Conservation (phyloP, 2,888 invertebrate genomes). For the Caenorhabditis zanzibari region DNA sequence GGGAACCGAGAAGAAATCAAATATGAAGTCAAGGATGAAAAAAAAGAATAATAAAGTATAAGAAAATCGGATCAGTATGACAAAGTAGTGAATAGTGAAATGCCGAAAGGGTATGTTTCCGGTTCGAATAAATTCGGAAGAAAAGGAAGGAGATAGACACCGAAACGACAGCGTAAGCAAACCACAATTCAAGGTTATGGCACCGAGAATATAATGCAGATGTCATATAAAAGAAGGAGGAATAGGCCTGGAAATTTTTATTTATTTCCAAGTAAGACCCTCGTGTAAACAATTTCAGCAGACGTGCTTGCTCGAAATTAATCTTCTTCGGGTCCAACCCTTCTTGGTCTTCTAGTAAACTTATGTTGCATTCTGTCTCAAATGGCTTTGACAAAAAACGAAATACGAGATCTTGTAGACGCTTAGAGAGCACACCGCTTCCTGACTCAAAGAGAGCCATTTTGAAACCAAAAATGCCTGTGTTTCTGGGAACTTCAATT, state of each 20-base stretch:
- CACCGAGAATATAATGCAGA: constrained; percentile 43
- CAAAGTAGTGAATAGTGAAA: constrained; percentile 19
- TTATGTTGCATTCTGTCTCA: neutral
- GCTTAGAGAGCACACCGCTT: neutral
- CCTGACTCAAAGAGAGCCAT: neutral
- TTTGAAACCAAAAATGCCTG: neutral
- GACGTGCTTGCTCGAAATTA: neutral
- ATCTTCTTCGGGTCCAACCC: constrained; percentile 1
- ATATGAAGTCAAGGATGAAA: neutral
- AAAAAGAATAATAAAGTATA: too few species aligned
- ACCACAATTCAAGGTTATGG: constrained; percentile 53
- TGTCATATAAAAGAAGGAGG: constrained; percentile 13
- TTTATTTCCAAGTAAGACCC: neutral
- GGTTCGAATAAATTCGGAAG: constrained; percentile 56
- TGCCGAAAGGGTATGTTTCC: constrained; percentile 36
- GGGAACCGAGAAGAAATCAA: constrained; percentile 10
- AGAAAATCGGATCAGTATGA: constrained; percentile 33
- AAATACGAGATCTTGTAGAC: constrained; percentile 40
- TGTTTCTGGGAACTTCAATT: neutral
- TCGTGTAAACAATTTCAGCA: constrained; percentile 40
- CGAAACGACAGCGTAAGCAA: constrained; percentile 25
- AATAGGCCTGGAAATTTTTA: neutral
- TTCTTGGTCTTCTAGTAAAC: constrained; percentile 8
- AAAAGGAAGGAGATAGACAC: constrained; percentile 12
- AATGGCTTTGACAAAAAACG: constrained; percentile 6